Percentiles rank a stretch among this genome's conserved stretches.
phyloP scores from a whole-genome alignment of 2,113 vertebrate genomes.

The Spizaetus ornatus region DNA sequence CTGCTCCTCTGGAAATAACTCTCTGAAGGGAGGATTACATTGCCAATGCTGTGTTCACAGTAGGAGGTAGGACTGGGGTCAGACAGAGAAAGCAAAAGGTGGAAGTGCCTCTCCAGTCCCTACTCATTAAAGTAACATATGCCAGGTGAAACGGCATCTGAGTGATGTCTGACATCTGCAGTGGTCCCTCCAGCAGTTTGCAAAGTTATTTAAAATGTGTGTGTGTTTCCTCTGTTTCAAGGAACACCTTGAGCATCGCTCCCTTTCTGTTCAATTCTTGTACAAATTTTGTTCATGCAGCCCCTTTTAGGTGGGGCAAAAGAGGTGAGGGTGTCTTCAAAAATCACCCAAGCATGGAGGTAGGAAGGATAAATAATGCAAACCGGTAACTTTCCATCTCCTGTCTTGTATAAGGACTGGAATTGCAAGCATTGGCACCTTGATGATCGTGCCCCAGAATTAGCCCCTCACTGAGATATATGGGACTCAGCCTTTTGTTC shows the following conservation, averaged over 20 bases:
- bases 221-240: background rate
- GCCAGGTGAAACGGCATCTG: rapidly evolving
- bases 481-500: background rate
- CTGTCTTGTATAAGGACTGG: background rate
- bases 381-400: background rate
- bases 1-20: background rate
- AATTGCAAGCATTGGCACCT: background rate
- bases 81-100: background rate
- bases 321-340: background rate
- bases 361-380: background rate
- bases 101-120: background rate
- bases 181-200: background rate
- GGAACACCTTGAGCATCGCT: background rate
- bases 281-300: background rate
- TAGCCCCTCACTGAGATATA: background rate
- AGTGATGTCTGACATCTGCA: background rate
- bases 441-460: background rate
- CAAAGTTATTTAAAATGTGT: background rate
- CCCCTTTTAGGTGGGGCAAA: background rate
- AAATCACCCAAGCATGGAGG: background rate
- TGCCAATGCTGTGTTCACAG: background rate
- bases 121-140: background rate
- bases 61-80: background rate
- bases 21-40: background rate
- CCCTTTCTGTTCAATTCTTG: background rate